These are phyloP conservation scores for Dioctria linearis DNA, from an alignment of 2,888 invertebrate species.

Conservation along the genomic window DNA sequence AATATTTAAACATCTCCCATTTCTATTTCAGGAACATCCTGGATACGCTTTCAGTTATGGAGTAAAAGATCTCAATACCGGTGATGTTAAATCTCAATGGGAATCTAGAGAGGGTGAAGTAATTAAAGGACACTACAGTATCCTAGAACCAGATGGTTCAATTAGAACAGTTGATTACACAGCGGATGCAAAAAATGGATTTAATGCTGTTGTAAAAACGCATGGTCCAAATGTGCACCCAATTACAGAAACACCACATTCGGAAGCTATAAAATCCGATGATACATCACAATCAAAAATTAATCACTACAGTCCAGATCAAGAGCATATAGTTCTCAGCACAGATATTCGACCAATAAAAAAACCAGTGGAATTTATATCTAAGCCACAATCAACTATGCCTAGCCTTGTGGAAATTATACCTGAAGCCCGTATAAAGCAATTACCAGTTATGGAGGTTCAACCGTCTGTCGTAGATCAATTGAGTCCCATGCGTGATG, in stretches of 20 bases:
- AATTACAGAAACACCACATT: conserved; percentile 66
- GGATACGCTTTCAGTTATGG: conserved; percentile 76
- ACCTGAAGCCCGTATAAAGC: conserved; percentile 68
- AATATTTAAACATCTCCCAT: neutral
- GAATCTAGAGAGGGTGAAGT: conserved; percentile 74
- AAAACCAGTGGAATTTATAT: conserved; percentile 66
- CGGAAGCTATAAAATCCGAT: conserved; percentile 62
- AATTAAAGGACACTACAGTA: conserved; percentile 76
- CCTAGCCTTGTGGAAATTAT: conserved; percentile 69
- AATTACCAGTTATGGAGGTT: conserved; percentile 57
- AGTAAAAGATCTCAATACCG: conserved; percentile 74
- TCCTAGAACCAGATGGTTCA: conserved; percentile 79
- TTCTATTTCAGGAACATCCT: conserved; percentile 69
- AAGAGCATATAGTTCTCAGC: conserved; percentile 70
- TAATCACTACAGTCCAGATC: conserved; percentile 70
- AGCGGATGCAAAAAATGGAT: conserved; percentile 73
- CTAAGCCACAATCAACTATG: conserved; percentile 66
- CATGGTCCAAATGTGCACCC: conserved; percentile 71
- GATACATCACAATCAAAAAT: conserved; percentile 70
- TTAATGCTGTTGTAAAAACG: conserved; percentile 74
- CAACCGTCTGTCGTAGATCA: conserved; percentile 62
- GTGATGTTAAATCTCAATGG: conserved; percentile 75
- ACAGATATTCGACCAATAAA: conserved; percentile 67
- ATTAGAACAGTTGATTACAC: conserved; percentile 74
- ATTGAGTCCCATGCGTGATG: conserved; percentile 63